These are phyloP conservation scores for Myxocyprinus asiaticus DNA, from an alignment of 2,113 vertebrate genomes.

Conservation along the genomic window DNA sequence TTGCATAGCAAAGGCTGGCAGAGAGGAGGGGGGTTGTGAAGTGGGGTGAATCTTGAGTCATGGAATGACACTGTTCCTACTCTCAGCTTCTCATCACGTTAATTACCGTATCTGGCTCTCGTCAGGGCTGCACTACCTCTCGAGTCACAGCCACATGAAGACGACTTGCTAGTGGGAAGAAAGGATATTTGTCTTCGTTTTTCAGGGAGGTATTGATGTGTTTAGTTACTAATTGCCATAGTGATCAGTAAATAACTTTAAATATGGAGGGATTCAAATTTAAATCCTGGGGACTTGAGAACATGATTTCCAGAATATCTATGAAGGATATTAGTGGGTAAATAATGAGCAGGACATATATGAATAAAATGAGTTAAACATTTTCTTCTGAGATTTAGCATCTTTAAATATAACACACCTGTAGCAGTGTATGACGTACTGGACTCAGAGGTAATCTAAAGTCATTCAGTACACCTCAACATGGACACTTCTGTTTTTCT, in stretches of 20 bases:
- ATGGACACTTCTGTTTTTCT: conserved; percentile 1
- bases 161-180: background rate
- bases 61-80: conserved; percentile 35
- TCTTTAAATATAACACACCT: conserved; percentile 1
- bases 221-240: background rate
- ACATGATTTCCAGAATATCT: background rate
- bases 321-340: background rate
- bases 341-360: background rate
- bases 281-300: too few species aligned
- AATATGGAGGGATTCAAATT: background rate
- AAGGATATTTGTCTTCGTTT: conserved; percentile 21
- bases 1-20: conserved; percentile 56
- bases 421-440: background rate
- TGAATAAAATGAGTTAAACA: background rate
- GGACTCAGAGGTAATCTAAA: background rate
- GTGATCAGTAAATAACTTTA: background rate
- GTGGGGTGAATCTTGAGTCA: conserved; percentile 11
- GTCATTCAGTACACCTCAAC: background rate
- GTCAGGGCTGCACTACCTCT: background rate
- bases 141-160: background rate
- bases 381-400: background rate
- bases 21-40: conserved; percentile 26
- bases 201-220: conserved; percentile 10
- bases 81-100: conserved; percentile 27
- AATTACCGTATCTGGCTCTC: conserved; percentile 46